Conservation (phyloP, 1,140 invertebrate species). For the Idris sp. region DNA sequence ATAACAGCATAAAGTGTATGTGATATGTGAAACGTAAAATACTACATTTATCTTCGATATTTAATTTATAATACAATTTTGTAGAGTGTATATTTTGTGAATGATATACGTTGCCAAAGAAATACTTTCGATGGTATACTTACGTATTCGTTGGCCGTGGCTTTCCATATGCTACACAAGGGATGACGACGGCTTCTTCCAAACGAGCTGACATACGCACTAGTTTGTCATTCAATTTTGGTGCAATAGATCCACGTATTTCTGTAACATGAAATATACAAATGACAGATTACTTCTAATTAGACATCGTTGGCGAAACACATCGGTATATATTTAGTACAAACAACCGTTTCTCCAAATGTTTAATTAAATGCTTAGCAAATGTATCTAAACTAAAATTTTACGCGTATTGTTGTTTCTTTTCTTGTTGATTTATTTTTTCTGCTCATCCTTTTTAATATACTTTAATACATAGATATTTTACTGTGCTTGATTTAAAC, state of each 20-base stretch:
- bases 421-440: no score
- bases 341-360: no score
- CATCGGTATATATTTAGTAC: no score
- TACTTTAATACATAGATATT: no score
- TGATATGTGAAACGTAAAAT: no score
- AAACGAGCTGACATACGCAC: constrained; percentile 76
- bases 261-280: constrained; percentile 70
- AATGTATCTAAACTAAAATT: no score
- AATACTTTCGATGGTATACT: constrained; percentile 50
- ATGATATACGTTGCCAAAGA: constrained; percentile 23
- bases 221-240: constrained; percentile 79
- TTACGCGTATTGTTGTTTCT: no score
- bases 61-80: constrained; percentile 59
- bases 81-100: constrained; percentile 43
- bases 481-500: no score
- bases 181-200: constrained; percentile 81
- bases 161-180: constrained; percentile 83
- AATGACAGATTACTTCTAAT: constrained; percentile 30
- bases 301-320: not conserved
- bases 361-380: no score
- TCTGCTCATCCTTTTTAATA: no score
- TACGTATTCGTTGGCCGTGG: constrained; percentile 81
- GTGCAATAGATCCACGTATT: constrained; percentile 77
- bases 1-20: no score
- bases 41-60: no score